These are phyloP conservation scores for Pinna nobilis DNA, from an alignment of 1,140 invertebrate genomes.

Conservation along the genomic window DNA sequence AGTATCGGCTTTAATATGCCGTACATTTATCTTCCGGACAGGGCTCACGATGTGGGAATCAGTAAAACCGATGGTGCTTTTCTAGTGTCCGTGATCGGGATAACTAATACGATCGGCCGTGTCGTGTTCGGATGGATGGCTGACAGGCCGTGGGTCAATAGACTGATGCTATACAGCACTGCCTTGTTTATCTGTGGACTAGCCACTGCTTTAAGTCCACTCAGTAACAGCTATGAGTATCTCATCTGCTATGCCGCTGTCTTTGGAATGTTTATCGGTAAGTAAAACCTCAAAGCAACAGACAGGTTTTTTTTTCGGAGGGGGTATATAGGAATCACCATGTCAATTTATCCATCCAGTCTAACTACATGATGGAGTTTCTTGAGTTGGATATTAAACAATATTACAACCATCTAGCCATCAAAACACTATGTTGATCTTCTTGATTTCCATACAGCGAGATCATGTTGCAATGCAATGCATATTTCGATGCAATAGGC, in stretches of 20 bases:
- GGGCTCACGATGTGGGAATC: slow-evolving; percentile 75
- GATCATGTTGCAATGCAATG: too few relatives aligned
- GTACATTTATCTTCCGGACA: slow-evolving; percentile 83
- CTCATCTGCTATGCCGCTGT: slow-evolving; percentile 84
- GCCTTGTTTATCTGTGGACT: slow-evolving; percentile 89
- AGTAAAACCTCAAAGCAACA: not conserved
- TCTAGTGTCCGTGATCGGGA: slow-evolving; percentile 93
- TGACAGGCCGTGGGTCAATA: slow-evolving; percentile 76
- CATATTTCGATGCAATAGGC: too few relatives aligned
- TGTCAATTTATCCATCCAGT: too few relatives aligned
- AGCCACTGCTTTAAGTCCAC: slow-evolving; percentile 85
- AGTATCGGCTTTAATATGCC: slow-evolving; percentile 98
- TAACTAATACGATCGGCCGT: slow-evolving; percentile 78
- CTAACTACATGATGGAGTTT: too few relatives aligned
- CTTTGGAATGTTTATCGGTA: slow-evolving; percentile 89
- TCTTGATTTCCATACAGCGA: too few relatives aligned
- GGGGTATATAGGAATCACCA: too few relatives aligned
- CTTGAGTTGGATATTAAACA: too few relatives aligned
- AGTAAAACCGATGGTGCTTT: slow-evolving; percentile 86
- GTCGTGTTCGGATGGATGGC: slow-evolving; percentile 70
- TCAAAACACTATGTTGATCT: too few relatives aligned
- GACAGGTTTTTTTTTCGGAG: too few relatives aligned
- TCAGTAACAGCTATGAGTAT: slow-evolving; percentile 79
- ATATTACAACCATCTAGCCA: too few relatives aligned
- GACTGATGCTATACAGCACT: slow-evolving; percentile 88